Evolutionary conservation across 2,113 vertebrate genomes (phyloP), one percentile per base, ranked within the genome.

Genomic region (Lathamus discolor): DNA sequence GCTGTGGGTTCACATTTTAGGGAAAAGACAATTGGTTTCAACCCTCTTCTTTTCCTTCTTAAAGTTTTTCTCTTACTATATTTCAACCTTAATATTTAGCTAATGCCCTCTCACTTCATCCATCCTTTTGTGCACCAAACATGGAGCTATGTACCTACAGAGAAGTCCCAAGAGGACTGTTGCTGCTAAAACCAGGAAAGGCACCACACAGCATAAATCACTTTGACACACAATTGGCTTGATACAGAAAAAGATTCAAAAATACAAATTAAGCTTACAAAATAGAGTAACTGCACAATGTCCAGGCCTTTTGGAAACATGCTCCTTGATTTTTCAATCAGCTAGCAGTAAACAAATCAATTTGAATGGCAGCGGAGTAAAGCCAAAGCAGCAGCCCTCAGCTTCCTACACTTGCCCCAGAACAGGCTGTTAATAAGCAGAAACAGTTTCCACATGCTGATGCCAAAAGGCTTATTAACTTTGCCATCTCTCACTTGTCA

Each of bases 131-230:
- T 0, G 3, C 35, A 83, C 29, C 37, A 62, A 52, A 39, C 2
- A 7, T 2, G 0, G 29, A 88, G 17, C 25, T 64, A 48, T 1
- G 1, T 33, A 55, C 35, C 70, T 43, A 46, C 16, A 46, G n/a
- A 68, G 29, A 3, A 81, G 31, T 59, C 24, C 43, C 0, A 1
- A 54, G 64, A 55, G 28, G 23, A 72, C 0, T 0, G 0, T 8
- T 24, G 23, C 49, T 63, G 33, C 61, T 67, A 49, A 54, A 67
- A 67, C 18, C 48, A 67, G 18, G 33, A 49, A 17, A 72, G 37
- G 7, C 17, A 75, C 4, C 28, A 72, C 0, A 0, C 2, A 70
- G 17, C 9, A 2, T 61, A 37, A 64, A 24, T 39, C 19, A 51
- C 18, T 86, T 48, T 48, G 35, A 17, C 9, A 43, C 11, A 37